phyloP scores from a whole-genome alignment of 1,140 invertebrate genomes.

The Procambarus virginalis region DNA sequence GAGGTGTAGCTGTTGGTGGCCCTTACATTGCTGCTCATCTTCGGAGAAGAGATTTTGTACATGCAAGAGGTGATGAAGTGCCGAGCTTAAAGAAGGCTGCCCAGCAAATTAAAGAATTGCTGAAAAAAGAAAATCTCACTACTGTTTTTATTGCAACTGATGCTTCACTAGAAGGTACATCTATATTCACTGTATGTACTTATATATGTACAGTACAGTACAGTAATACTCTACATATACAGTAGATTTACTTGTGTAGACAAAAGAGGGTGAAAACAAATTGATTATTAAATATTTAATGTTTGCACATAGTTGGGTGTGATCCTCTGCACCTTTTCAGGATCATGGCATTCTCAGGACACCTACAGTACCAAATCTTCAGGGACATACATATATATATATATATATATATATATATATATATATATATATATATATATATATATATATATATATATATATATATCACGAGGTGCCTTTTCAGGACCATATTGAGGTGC shows the following conservation, averaged over 20 bases:
- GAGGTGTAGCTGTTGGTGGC: conserved; percentile 78
- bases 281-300: too few species aligned
- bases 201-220: too few species aligned
- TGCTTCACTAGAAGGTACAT: conserved; percentile 77
- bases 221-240: not conserved
- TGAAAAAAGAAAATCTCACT: conserved; percentile 79
- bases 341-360: too few species aligned
- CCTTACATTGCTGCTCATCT: conserved; percentile 88
- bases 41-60: conserved; percentile 88
- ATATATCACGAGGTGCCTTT: too few species aligned
- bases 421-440: too few species aligned
- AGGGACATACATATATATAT: too few species aligned
- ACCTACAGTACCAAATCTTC: too few species aligned
- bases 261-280: not conserved
- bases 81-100: conserved; percentile 84
- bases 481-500: too few species aligned
- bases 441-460: too few species aligned
- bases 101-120: conserved; percentile 80
- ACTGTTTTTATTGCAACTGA: conserved; percentile 90
- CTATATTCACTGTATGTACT: not conserved
- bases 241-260: not conserved
- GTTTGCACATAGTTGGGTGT: too few species aligned
- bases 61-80: conserved; percentile 80
- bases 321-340: too few species aligned
- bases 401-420: too few species aligned